Evolutionary conservation across 37 sponge, comb jelly and placozoan species (phyloP), one percentile per base, ranked within the genome.

Genomic region (Chondrosia reniformis): DNA sequence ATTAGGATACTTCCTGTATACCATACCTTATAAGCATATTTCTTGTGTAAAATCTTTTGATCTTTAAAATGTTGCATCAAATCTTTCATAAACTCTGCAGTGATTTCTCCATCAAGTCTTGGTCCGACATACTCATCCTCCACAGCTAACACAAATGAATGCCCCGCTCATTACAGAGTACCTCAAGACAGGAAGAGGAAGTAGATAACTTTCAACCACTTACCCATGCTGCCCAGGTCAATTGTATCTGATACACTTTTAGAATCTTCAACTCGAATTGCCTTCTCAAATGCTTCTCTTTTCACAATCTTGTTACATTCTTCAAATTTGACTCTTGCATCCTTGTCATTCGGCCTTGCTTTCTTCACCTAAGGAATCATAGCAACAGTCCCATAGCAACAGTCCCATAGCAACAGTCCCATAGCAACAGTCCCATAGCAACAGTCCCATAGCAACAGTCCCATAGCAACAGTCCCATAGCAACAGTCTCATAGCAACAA

Each of bases 241-340:
- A 95, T 80, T 9, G 73, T 80, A 0, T 92, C 90, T 6, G 89
- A 57, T 0, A 83, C 79, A 64, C 65, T 66, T 52, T 89, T 91
- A 25, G 76, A 45, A 78, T 45, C 74, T 24, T 98, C 95, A 52
- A 92, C 93, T 33, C 93, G 82, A 57, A 98, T 98, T 31, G 99
- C 99, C 74, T 69, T 89, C 49, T 83, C 93, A 79, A 98, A 98
- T 3, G 93, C 93, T 75, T 83, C 69, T 54, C 85, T 84, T 24
- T 67, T 76, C 61, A 98, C 99, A 31, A 98, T 92, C 85, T 89
- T 98, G 71, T 87, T 79, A 67, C 95, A 95, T 65, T 92, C 88
- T 8, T 73, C 86, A 78, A 76, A 95, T 84, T 92, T 94, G 62
- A 52, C 57, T 10, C 63, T 27, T 2, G 97, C 94, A 66, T 92